These are phyloP conservation scores for Netta rufina DNA, from an alignment of 2,797 vertebrate genomes.

Conservation along the genomic window DNA sequence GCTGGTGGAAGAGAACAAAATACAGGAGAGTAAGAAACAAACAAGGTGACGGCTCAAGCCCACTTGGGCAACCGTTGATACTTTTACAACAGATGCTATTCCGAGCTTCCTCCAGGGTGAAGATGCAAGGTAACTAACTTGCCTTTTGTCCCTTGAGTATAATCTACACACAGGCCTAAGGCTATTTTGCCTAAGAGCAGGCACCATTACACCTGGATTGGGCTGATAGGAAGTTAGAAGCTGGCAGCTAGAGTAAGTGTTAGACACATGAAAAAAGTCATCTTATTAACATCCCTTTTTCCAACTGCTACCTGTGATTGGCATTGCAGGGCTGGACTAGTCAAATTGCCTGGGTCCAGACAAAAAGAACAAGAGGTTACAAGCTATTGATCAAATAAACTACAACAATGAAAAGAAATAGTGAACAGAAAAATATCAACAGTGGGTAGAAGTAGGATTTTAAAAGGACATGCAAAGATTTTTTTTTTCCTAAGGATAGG, in stretches of 20 bases:
- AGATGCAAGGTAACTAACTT: slow-evolving; percentile 17
- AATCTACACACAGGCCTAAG: neutral
- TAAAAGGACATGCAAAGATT: neutral
- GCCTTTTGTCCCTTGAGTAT: neutral
- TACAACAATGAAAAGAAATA: neutral
- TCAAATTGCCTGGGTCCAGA: neutral
- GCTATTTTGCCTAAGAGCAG: neutral
- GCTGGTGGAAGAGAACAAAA: slow-evolving; percentile 97
- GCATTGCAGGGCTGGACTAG: neutral
- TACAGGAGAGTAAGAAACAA: slow-evolving; percentile 81
- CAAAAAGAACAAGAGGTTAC: neutral
- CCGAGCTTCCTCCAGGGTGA: slow-evolving; percentile 43
- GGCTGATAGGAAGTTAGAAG: neutral
- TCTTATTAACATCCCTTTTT: neutral
- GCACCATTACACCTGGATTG: neutral
- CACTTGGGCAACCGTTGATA: slow-evolving; percentile 53
- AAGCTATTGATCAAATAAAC: neutral
- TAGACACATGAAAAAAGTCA: neutral
- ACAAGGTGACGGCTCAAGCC: slow-evolving; percentile 62
- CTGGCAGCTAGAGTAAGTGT: neutral
- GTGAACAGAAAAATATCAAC: neutral
- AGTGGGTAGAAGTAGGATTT: neutral
- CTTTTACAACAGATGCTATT: slow-evolving; percentile 33
- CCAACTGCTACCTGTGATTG: neutral
- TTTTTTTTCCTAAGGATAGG: neutral